phyloP scores from a whole-genome alignment of 2,797 vertebrate species.

The Hemibagrus guttatus region DNA sequence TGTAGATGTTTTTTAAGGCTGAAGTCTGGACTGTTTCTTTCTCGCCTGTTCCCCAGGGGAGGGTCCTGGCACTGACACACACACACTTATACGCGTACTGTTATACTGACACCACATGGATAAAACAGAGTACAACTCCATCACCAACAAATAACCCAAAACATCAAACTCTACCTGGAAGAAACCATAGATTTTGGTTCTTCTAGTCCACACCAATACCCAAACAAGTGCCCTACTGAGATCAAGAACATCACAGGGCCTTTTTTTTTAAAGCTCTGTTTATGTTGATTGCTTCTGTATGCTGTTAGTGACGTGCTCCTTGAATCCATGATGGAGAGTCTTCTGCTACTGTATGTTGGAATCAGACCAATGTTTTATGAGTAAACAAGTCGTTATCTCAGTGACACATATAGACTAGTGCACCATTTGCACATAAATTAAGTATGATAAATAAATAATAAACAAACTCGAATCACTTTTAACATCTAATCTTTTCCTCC shows the following conservation, averaged over 20 bases:
- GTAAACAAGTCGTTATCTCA: not conserved
- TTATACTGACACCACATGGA: constrained; percentile 67
- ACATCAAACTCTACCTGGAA: not conserved
- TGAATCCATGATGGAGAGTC: not conserved
- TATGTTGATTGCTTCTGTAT: not conserved
- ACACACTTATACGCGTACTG: not conserved
- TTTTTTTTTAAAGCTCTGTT: not conserved
- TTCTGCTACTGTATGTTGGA: not conserved
- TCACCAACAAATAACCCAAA: not conserved
- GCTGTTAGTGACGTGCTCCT: not conserved
- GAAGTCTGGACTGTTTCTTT: constrained; percentile 67
- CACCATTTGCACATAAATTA: not conserved
- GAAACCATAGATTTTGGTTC: no score
- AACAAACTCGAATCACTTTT: not conserved
- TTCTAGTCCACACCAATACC: not conserved
- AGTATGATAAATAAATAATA: not conserved
- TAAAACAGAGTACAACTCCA: not conserved
- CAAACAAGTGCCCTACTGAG: not conserved
- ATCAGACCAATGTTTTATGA: not conserved
- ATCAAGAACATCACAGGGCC: not conserved
- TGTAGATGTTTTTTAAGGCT: constrained; percentile 72
- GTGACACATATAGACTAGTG: not conserved
- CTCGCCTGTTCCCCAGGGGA: constrained; percentile 61
- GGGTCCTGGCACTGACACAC: constrained; percentile 54
- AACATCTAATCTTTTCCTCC: not conserved